Evolutionary conservation across 2,797 vertebrate genomes (phyloP).

Genomic region (Hoplostethus mediterraneus): DNA sequence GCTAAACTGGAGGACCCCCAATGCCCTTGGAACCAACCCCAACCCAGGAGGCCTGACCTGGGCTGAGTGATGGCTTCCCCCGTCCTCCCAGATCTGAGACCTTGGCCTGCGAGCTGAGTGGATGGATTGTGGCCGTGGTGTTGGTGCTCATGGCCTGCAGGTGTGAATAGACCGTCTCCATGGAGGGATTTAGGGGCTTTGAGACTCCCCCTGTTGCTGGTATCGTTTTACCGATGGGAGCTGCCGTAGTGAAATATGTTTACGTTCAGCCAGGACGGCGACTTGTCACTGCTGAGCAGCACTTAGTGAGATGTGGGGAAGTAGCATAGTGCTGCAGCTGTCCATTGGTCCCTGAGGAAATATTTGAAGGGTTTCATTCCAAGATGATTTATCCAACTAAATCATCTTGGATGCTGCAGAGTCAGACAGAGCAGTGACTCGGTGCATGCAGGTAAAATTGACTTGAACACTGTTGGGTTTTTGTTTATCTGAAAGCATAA

Average conservation of each 20-base stretch:
- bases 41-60: constrained; percentile 45
- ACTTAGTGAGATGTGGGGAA: constrained; percentile 8
- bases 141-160: constrained; percentile 46
- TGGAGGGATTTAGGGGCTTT: constrained; percentile 36
- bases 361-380: background rate
- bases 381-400: constrained; percentile 2
- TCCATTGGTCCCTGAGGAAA: background rate
- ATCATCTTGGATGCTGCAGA: background rate
- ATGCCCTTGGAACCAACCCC: constrained; percentile 2
- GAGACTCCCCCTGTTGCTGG: constrained; percentile 36
- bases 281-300: constrained; percentile 29
- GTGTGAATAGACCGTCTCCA: constrained; percentile 59
- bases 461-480: background rate
- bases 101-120: constrained; percentile 31
- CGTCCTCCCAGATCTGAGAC: constrained; percentile 18
- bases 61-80: constrained; percentile 47
- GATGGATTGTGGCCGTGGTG: constrained; percentile 16
- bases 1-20: constrained; percentile 29
- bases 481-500: background rate
- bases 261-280: constrained; percentile 38
- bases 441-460: background rate
- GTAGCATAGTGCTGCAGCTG: constrained; percentile 16
- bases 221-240: constrained; percentile 56
- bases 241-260: constrained; percentile 66
- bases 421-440: background rate